Evolutionary conservation across 2,888 invertebrate genomes (phyloP).

Genomic region (Leuctra nigra): DNA sequence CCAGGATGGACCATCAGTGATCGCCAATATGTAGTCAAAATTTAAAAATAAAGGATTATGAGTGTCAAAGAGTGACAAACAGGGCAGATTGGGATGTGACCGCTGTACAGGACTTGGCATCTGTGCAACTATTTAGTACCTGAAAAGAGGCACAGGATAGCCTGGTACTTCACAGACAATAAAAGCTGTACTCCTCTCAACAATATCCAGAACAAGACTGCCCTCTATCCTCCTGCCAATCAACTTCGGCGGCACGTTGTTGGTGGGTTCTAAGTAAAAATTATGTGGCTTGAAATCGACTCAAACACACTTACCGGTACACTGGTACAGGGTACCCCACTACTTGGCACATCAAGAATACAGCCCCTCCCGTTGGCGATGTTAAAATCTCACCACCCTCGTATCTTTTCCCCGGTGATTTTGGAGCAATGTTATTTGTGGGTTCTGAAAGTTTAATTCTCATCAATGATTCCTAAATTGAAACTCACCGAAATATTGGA

Average conservation of each 20-base stretch:
- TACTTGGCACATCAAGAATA: slow-evolving; percentile 45
- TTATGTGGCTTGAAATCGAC: too few relatives aligned
- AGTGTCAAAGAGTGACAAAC: too few relatives aligned
- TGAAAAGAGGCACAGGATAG: slow-evolving; percentile 37
- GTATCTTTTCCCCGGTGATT: slow-evolving; percentile 44
- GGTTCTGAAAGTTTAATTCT: slow-evolving; percentile 47
- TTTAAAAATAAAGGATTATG: too few relatives aligned
- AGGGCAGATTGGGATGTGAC: too few relatives aligned
- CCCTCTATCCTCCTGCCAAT: slow-evolving; percentile 37
- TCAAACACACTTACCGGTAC: slow-evolving; percentile 37
- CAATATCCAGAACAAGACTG: slow-evolving; percentile 31
- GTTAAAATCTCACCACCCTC: slow-evolving; percentile 43
- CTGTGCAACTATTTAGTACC: too few relatives aligned
- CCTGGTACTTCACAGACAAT: slow-evolving; percentile 36
- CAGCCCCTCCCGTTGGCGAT: slow-evolving; percentile 33
- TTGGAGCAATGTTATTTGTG: slow-evolving; percentile 59
- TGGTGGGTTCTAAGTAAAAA: slow-evolving; percentile 46
- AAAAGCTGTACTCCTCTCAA: slow-evolving; percentile 29
- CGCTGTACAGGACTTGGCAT: too few relatives aligned
- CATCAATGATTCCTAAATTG: background rate
- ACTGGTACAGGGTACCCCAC: slow-evolving; percentile 41
- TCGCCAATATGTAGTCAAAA: too few relatives aligned
- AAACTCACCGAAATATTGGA: slow-evolving; percentile 39
- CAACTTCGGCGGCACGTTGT: slow-evolving; percentile 43
- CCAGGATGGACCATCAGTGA: too few relatives aligned